Percentiles rank a stretch among this genome's conserved stretches.
Conservation (phyloP, 2,888 invertebrate genomes). For the Stenoptilia bipunctidactyla region DNA sequence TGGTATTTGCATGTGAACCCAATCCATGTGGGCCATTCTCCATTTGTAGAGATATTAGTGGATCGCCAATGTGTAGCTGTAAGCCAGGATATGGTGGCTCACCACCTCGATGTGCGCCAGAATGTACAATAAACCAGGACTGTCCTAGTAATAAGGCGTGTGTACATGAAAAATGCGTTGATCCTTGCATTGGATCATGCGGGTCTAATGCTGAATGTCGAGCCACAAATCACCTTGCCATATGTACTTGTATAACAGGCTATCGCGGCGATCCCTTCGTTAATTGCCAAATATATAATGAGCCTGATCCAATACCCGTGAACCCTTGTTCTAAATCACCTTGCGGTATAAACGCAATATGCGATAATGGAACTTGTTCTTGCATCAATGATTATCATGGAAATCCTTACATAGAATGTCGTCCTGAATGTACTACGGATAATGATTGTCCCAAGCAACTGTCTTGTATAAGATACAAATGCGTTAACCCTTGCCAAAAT, state of each 20-base stretch:
- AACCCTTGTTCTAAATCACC: conserved; percentile 74
- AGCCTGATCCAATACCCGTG: neutral
- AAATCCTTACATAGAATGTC: conserved; percentile 77
- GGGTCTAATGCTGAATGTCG: conserved; percentile 79
- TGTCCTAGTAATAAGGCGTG: conserved; percentile 81
- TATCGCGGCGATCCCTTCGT: conserved; percentile 83
- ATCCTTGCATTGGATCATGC: conserved; percentile 80
- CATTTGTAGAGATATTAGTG: conserved; percentile 67
- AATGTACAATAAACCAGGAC: conserved; percentile 82
- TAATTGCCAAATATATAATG: conserved; percentile 25
- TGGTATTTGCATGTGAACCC: conserved; percentile 67
- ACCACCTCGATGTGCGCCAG: conserved; percentile 81
- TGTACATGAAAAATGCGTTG: conserved; percentile 78
- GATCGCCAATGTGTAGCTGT: conserved; percentile 73
- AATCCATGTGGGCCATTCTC: conserved; percentile 80
- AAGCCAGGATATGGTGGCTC: conserved; percentile 74
- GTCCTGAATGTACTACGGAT: conserved; percentile 82
- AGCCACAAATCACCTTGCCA: conserved; percentile 81
- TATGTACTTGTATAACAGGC: conserved; percentile 77
- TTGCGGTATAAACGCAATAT: conserved; percentile 76
- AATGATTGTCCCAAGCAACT: conserved; percentile 79
- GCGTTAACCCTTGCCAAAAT: conserved; percentile 80
- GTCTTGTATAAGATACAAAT: conserved; percentile 81
- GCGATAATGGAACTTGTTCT: conserved; percentile 71
- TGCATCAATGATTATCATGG: conserved; percentile 75